Conservation (phyloP, 2,888 invertebrate genomes). For the Dryobotodes eremita region DNA sequence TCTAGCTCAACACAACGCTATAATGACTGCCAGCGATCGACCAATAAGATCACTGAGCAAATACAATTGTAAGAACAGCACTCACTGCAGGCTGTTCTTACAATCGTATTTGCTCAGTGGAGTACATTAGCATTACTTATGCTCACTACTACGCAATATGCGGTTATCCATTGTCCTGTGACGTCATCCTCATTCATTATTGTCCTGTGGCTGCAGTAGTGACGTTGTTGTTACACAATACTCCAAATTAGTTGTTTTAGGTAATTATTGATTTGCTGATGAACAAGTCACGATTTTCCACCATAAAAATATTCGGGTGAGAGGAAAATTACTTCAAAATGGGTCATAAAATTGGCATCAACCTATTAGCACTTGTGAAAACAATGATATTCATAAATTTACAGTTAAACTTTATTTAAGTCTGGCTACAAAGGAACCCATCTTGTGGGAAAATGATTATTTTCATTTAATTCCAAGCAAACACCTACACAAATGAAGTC, state of each 20-base stretch:
- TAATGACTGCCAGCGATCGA: neutral
- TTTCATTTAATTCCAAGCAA: neutral
- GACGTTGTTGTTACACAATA: slow-evolving; percentile 13
- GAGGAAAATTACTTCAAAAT: slow-evolving; percentile 22
- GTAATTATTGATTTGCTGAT: slow-evolving; percentile 14
- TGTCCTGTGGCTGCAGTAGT: neutral
- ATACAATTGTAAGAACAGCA: slow-evolving; percentile 8
- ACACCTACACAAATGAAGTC: neutral
- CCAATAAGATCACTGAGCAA: neutral
- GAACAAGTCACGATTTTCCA: slow-evolving; percentile 9
- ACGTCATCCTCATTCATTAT: slow-evolving; percentile 24
- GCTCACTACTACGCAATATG: neutral
- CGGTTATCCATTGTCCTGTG: slow-evolving; percentile 2
- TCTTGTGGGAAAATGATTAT: neutral
- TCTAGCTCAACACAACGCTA: neutral
- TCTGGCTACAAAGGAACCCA: neutral
- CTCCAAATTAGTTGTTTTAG: neutral
- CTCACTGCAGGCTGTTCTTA: no score
- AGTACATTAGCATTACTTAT: slow-evolving; percentile 4
- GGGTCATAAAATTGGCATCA: slow-evolving; percentile 8
- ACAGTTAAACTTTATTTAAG: neutral
- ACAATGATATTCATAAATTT: neutral
- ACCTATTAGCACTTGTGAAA: neutral
- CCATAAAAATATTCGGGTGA: neutral
- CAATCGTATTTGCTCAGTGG: no score